A percentile compares a stretch with the other conserved stretches of the same genome.
Conservation (phyloP, 2,113 vertebrate genomes). For the Athene noctua region DNA sequence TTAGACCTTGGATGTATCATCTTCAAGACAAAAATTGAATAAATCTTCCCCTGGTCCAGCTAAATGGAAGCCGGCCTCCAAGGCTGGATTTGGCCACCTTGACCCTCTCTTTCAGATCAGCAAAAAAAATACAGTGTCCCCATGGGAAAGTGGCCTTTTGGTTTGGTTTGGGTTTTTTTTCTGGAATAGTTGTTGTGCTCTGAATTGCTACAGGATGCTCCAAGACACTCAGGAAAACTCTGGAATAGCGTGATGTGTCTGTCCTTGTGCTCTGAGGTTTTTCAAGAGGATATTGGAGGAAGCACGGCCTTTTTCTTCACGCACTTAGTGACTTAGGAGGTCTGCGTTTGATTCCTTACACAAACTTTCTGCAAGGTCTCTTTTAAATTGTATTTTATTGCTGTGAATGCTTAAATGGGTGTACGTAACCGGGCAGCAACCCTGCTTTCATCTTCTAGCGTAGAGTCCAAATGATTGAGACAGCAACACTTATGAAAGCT, state of each 20-base stretch:
- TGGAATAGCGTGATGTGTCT: fast-evolving
- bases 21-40: neutral
- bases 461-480: neutral
- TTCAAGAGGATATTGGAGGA: neutral
- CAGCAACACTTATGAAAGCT: neutral
- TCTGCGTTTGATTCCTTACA: neutral
- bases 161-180: neutral
- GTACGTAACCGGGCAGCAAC: neutral
- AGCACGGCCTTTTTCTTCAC: neutral
- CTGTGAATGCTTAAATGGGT: neutral
- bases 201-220: neutral
- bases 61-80: neutral
- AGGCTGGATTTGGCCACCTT: neutral
- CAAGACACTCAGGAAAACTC: neutral
- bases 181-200: neutral
- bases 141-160: neutral
- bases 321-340: neutral
- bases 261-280: neutral
- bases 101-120: neutral
- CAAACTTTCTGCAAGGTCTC: neutral
- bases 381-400: neutral
- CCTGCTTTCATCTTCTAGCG: neutral
- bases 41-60: neutral
- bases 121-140: neutral
- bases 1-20: neutral